Conservation (phyloP, 2,888 invertebrate genomes). For the Euplexia lucipara region DNA sequence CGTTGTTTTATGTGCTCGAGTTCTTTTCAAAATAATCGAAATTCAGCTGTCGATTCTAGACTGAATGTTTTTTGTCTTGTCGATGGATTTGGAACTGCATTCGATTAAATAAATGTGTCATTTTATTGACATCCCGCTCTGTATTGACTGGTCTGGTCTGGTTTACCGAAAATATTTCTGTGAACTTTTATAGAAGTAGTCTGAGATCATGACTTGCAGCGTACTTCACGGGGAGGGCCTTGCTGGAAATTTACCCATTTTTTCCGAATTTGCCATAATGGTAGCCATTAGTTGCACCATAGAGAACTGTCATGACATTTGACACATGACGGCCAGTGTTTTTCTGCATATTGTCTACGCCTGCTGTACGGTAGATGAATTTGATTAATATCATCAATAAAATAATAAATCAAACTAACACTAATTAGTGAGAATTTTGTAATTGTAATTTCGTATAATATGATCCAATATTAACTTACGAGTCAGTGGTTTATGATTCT, state of each 20-base stretch:
- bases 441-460: conserved; percentile 26
- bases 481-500: conserved; percentile 12
- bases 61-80: conserved; percentile 25
- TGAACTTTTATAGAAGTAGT: not conserved
- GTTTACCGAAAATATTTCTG: conserved; percentile 6
- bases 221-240: not conserved
- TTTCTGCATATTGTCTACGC: not conserved
- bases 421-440: conserved; percentile 36
- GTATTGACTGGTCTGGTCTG: conserved; percentile 19
- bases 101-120: conserved; percentile 21
- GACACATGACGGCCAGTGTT: too few relatives aligned
- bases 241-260: too few relatives aligned
- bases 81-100: conserved; percentile 7
- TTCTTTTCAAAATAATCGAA: conserved; percentile 38
- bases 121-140: conserved; percentile 5
- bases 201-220: not conserved
- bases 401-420: conserved; percentile 44
- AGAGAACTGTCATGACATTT: not conserved
- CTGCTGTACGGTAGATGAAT: not conserved
- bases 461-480: conserved; percentile 39
- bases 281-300: not conserved
- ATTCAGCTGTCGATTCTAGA: conserved; percentile 21
- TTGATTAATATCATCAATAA: conserved; percentile 6
- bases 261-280: not conserved
- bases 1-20: too few relatives aligned